A percentile compares a stretch with the other conserved stretches of the same genome.
Evolutionary conservation across 2,113 vertebrate genomes (phyloP).

Genomic region (Theropithecus gelada): DNA sequence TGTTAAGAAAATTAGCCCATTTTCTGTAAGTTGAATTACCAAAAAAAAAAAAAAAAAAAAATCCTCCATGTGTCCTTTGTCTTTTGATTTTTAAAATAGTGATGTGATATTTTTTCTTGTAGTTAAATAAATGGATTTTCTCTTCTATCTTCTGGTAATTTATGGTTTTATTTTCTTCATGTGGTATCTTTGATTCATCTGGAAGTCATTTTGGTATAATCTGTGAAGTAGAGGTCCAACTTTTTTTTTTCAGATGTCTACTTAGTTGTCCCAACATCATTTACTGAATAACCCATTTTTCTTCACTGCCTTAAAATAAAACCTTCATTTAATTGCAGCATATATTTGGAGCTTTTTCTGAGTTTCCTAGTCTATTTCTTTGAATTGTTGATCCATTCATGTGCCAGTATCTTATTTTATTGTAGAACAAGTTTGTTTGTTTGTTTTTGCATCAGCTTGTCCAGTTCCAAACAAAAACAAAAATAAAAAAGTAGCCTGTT

Average conservation of each 20-base stretch:
- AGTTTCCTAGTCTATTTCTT: not conserved
- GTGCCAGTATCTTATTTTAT: not conserved
- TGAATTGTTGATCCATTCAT: not conserved
- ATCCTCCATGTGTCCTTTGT: conserved; percentile 36
- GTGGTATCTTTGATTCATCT: conserved; percentile 53
- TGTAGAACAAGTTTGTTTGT: not conserved
- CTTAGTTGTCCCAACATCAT: not conserved
- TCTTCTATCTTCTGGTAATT: conserved; percentile 57
- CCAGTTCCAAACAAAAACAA: not conserved
- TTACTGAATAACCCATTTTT: not conserved
- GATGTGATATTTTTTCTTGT: not conserved
- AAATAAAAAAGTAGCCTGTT: not conserved
- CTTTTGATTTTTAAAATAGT: conserved; percentile 38
- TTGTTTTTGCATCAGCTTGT: not conserved
- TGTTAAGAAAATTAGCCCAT: conserved; percentile 43
- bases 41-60: conserved; percentile 46
- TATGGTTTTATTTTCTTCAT: conserved; percentile 49
- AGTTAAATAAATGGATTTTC: conserved; percentile 46
- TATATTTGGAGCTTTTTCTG: not conserved
- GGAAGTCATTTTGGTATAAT: conserved; percentile 60
- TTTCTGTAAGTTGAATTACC: not conserved
- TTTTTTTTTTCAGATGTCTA: not conserved
- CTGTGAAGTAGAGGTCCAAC: conserved; percentile 28
- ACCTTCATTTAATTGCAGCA: not conserved
- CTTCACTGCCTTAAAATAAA: conserved; percentile 7